phyloP scores from a whole-genome alignment of 2,888 invertebrate species.

The Lampropteryx suffumata region DNA sequence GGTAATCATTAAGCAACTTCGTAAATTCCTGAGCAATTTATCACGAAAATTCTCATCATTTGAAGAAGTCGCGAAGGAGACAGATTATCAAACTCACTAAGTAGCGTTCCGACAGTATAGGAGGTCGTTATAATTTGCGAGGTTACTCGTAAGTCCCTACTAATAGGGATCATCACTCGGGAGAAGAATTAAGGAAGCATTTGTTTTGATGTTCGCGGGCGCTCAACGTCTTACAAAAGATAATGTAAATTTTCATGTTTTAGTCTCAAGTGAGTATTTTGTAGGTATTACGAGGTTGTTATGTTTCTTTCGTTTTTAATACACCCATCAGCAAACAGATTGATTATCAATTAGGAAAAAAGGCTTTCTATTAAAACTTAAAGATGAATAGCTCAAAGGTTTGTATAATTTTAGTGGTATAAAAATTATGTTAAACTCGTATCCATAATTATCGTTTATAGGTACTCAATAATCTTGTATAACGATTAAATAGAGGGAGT shows the following conservation, averaged over 20 bases:
- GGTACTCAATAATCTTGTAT: constrained; percentile 30
- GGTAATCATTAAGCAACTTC: constrained; percentile 3
- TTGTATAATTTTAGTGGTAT: background rate
- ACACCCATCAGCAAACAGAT: background rate
- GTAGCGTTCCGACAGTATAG: constrained; percentile 53
- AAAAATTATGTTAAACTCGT: no score
- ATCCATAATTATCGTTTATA: no score
- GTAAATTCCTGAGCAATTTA: constrained; percentile 29
- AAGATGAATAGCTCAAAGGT: background rate
- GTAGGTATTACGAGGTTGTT: constrained; percentile 26
- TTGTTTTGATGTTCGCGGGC: constrained; percentile 76
- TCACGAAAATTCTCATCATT: constrained; percentile 30
- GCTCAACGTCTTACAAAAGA: constrained; percentile 47
- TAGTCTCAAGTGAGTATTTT: constrained; percentile 32
- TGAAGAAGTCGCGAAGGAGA: constrained; percentile 49
- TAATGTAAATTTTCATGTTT: constrained; percentile 48
- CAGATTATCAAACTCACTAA: constrained; percentile 74
- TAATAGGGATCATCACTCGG: constrained; percentile 79
- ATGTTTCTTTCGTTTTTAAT: constrained; percentile 8
- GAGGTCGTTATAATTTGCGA: constrained; percentile 76
- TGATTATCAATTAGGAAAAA: no score
- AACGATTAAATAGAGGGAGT: constrained; percentile 37
- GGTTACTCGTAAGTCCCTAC: constrained; percentile 76
- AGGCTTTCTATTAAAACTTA: no score
- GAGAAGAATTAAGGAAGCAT: constrained; percentile 73